phyloP scores from a whole-genome alignment of 2,113 vertebrate genomes.

The Fulica atra region DNA sequence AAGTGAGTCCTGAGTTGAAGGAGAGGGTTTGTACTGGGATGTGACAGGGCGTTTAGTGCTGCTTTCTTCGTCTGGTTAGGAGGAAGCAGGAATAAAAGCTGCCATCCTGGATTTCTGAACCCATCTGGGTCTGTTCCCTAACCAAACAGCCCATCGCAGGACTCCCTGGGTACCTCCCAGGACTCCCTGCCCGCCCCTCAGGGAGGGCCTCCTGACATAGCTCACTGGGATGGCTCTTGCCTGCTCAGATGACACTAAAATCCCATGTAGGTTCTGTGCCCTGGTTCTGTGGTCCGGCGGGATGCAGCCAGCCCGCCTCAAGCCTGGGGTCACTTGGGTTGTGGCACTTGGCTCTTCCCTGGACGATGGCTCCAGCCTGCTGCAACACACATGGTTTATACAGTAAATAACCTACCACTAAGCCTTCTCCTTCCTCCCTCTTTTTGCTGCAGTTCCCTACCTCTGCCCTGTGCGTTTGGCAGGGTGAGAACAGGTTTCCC shows the following conservation, averaged over 20 bases:
- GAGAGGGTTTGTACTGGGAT: background rate
- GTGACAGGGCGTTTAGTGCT: fast-evolving
- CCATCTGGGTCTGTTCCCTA: background rate
- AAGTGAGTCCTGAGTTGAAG: background rate
- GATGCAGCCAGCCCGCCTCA: fast-evolving
- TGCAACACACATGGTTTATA: background rate
- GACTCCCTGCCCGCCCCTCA: fast-evolving
- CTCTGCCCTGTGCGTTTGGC: background rate
- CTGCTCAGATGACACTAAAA: background rate
- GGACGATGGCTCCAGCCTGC: background rate
- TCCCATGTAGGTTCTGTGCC: background rate
- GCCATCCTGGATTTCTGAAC: fast-evolving
- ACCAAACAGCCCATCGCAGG: background rate
- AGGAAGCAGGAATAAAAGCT: background rate
- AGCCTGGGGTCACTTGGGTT: fast-evolving
- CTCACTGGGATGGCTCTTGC: background rate
- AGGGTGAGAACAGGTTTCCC: background rate
- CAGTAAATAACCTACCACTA: background rate
- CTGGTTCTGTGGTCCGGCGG: background rate
- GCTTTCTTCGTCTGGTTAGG: background rate
- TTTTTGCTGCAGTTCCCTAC: background rate
- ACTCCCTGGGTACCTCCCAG: too few relatives aligned
- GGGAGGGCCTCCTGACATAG: background rate
- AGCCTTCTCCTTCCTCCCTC: background rate
- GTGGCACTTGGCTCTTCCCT: background rate